These are phyloP conservation scores for Thereuonema tuberculata DNA, from an alignment of 1,140 invertebrate species.

Conservation along the genomic window DNA sequence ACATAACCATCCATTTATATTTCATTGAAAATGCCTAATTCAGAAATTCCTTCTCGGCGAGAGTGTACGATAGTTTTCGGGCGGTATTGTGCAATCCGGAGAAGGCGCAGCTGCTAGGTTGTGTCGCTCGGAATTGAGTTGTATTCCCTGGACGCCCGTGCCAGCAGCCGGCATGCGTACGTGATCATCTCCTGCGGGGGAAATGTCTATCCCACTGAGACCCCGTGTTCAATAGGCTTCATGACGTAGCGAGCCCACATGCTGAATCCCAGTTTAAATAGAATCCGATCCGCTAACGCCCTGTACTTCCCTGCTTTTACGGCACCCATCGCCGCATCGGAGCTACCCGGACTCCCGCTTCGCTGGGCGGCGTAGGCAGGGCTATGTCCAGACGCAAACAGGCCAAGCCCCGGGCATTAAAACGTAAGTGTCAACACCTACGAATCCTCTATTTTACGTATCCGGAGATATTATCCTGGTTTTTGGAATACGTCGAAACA, in stretches of 20 bases:
- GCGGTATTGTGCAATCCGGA: background rate
- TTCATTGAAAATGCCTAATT: slow-evolving; percentile 9
- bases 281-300: slow-evolving; percentile 5
- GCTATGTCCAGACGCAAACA: slow-evolving; percentile 38
- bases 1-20: slow-evolving; percentile 4
- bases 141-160: slow-evolving; percentile 5
- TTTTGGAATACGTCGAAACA: too few species aligned
- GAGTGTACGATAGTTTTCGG: background rate
- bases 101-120: slow-evolving; percentile 3
- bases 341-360: too few species aligned
- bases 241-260: slow-evolving; percentile 1
- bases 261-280: slow-evolving; percentile 10
- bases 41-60: slow-evolving; percentile 1
- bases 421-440: slow-evolving; percentile 37
- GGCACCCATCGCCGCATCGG: too few species aligned
- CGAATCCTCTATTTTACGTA: too few species aligned
- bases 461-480: too few species aligned
- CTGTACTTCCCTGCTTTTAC: too few species aligned
- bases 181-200: slow-evolving; percentile 9
- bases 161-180: slow-evolving; percentile 5
- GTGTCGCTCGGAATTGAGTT: slow-evolving; percentile 4
- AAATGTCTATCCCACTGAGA: background rate
- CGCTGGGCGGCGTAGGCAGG: too few species aligned
- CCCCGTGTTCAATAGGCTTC: slow-evolving; percentile 6
- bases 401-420: slow-evolving; percentile 37